Evolutionary conservation across 2,797 vertebrate genomes (phyloP).

Genomic region (Onychomys arenicola): DNA sequence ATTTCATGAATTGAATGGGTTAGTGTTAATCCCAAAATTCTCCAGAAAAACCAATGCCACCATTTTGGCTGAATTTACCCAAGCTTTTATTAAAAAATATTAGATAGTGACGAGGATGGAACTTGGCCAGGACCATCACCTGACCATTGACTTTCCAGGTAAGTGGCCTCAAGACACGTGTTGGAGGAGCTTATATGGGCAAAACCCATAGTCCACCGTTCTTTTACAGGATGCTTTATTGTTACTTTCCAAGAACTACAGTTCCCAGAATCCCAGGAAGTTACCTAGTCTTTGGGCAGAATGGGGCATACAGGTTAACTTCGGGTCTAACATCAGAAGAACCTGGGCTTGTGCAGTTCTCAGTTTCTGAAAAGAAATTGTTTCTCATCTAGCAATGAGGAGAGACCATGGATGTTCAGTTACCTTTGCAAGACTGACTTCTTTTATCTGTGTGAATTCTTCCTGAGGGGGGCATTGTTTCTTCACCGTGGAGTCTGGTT

Average conservation of each 20-base stretch:
- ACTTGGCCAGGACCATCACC: too few relatives aligned
- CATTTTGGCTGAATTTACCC: too few relatives aligned
- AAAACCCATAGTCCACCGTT: background rate
- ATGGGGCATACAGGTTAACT: background rate
- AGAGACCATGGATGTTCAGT: constrained; percentile 36
- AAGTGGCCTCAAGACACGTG: too few relatives aligned
- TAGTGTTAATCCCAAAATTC: background rate
- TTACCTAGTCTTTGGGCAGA: background rate
- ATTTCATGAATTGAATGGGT: constrained; percentile 39
- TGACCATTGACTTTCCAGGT: too few relatives aligned
- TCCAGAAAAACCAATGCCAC: too few relatives aligned
- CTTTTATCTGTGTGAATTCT: constrained; percentile 87
- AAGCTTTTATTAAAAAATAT: too few relatives aligned
- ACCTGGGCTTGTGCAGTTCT: background rate
- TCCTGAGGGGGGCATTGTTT: constrained; percentile 86
- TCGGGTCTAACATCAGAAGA: background rate
- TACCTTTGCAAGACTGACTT: constrained; percentile 93
- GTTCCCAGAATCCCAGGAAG: background rate
- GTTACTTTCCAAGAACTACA: background rate
- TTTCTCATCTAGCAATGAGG: constrained; percentile 22
- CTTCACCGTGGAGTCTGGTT: constrained; percentile 87
- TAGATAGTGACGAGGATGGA: too few relatives aligned
- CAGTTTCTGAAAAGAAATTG: constrained; percentile 24
- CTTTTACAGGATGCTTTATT: background rate
- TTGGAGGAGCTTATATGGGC: background rate